Base-by-base conservation (phyloP, 2,797 vertebrate species). In the Melanotaenia pygmaea region DNA sequence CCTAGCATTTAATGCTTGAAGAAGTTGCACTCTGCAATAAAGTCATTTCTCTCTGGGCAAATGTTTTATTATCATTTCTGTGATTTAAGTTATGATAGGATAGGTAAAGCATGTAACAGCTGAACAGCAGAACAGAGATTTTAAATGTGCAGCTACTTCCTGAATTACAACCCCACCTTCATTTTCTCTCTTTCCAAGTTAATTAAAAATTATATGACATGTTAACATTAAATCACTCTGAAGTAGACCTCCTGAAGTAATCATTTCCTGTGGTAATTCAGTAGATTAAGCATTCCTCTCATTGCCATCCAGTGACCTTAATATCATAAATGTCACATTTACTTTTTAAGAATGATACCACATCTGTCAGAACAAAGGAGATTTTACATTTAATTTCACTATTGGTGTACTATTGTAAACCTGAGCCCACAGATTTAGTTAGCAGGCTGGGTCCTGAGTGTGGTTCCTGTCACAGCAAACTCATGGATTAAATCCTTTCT, bases 161-260 rank as follows among this genome's bases (percentile, higher is more conserved):
- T 88, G 82, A 92, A 72, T 90, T 86, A 73, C 68, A 69, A 81
- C 79, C 40, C 65, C 80, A 82, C 72, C 63, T 18, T 66, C 54
- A 57, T 71, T 78, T 68, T 65, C 59, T 77, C 62, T 82, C 71
- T 56, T 64, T 87, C 73, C 72, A 86, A 91, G 87, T 91, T 94
- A 94, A 94, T 95, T 94, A 92, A 90, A 91, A 94, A 91, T 93
- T 72, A 91, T 92, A 86, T 75, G 85, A 81, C 87, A 86, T 90
- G 85, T 92, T 92, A 86, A 80, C 87, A 88, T 90, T 93, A 92
- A 92, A 93, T 94, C 88, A 88, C 81, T 83, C 81, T 86, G 80
- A 86, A 91, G 82, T 80, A 84, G 76, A 56, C 62, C 72, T 84
- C 79, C 76, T 84, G 79, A 83, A 87, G 82, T 90, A 82, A 90